A percentile compares a stretch with the other conserved stretches of the same genome.
phyloP scores from a whole-genome alignment of 30 jellyfish, hydroid and myxozoan species.

The Hydractinia echinata region DNA sequence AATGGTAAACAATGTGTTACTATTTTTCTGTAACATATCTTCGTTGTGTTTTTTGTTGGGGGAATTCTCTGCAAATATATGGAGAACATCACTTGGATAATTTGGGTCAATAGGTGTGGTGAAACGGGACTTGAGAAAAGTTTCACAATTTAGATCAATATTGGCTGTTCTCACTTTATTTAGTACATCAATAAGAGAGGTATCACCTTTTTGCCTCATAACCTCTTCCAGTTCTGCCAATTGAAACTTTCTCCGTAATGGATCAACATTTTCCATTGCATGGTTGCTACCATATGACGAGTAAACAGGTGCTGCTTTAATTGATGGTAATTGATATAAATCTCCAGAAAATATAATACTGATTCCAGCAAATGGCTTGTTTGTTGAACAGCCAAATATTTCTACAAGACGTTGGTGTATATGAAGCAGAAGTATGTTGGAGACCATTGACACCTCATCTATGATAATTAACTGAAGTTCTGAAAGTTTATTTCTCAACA shows the following conservation, averaged over 20 bases:
- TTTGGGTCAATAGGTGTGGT: background rate
- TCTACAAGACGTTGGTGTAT: slow-evolving; percentile 18
- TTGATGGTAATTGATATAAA: slow-evolving; percentile 32
- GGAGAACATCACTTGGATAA: slow-evolving; percentile 25
- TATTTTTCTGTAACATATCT: background rate
- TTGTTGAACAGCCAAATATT: slow-evolving; percentile 13
- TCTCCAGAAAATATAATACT: slow-evolving; percentile 23
- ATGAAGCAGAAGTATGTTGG: slow-evolving; percentile 4
- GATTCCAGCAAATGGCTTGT: slow-evolving; percentile 31
- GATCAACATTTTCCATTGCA: background rate
- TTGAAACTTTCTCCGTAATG: background rate
- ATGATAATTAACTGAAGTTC: slow-evolving; percentile 13
- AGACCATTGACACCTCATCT: slow-evolving; percentile 38
- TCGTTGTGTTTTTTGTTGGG: background rate
- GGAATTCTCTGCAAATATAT: background rate
- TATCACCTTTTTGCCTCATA: background rate
- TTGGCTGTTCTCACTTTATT: slow-evolving; percentile 11
- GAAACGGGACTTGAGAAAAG: background rate
- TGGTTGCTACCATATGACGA: background rate
- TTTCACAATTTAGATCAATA: background rate
- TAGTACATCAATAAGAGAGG: slow-evolving; percentile 12
- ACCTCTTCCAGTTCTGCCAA: slow-evolving; percentile 16
- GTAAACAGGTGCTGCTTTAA: slow-evolving; percentile 14
- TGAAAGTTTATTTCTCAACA: slow-evolving; percentile 9
- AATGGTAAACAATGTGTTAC: background rate